Conservation (phyloP, 2,113 vertebrate species). For the Myotis davidii region DNA sequence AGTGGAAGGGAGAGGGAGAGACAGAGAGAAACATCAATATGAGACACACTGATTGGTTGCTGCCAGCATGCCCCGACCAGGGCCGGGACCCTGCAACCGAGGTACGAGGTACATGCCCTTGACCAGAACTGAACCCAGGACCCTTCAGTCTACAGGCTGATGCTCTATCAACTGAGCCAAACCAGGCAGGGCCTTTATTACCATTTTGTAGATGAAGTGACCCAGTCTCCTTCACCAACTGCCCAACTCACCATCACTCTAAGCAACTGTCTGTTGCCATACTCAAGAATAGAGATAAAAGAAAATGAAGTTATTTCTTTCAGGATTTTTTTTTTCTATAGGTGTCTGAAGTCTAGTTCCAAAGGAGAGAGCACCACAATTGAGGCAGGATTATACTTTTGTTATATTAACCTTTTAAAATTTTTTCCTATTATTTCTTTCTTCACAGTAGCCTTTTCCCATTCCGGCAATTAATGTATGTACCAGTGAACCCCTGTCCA, state of each 20-base stretch:
- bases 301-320: not conserved
- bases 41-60: too few relatives aligned
- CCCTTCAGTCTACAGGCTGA: too few relatives aligned
- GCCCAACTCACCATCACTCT: not conserved
- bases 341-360: not conserved
- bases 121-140: too few relatives aligned
- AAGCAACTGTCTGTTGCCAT: not conserved
- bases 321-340: not conserved
- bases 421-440: not conserved
- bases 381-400: not conserved
- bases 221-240: not conserved
- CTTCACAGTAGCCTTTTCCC: not conserved
- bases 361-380: not conserved
- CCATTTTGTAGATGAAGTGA: not conserved
- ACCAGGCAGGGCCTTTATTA: not conserved
- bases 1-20: too few relatives aligned
- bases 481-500: not conserved
- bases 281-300: not conserved
- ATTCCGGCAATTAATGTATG: not conserved
- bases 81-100: too few relatives aligned
- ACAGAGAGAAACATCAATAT: too few relatives aligned
- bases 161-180: too few relatives aligned
- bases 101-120: too few relatives aligned
- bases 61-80: too few relatives aligned
- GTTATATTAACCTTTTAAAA: not conserved